Evolutionary conservation across 1,140 invertebrate species (phyloP), one percentile per base, ranked within the genome.

Genomic region (Episyrphus balteatus): DNA sequence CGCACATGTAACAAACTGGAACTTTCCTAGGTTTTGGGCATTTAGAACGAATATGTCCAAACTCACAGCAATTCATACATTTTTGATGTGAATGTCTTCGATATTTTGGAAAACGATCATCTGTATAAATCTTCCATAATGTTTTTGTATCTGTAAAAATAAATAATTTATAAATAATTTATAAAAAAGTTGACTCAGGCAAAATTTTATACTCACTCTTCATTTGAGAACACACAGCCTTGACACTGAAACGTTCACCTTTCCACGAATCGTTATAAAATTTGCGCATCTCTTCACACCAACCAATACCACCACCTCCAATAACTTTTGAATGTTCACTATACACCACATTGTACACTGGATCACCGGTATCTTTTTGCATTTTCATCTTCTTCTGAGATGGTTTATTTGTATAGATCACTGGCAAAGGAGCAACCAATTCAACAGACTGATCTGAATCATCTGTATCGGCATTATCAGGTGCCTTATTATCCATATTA

Each of bases 261-360:
- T 73, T 70, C 73, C 75, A 76, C 46, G 73, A 75, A 34, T 79
- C 70, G 54, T 80, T 75, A 51, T 81, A 81, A 62, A 79, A 80
- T 33, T 71, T 69, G 50, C 72, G 70, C 73, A 82, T 73, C 50
- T 74, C 71, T 0, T 69, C 55, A 15, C 62, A 60, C 67, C 62
- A 67, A n/a, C 61, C 66, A 17, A 66, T 39, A 38, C 51, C 51
- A 9, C 41, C 41, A 41, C 12, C n/a, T 17, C 11, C 17, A 19
- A 37, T 37, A 37, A 14, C 19, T 18, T 30, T 12, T 18, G 21
- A 6, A 6, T 34, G 19, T 11, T 37, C 44, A 39, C 21, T 43
- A 31, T 49, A 52, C 12, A 46, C 36, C 5, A 52, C 36, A 36
- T 49, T 46, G 14, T 38, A 30, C 17, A 44, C 40, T 3, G 44